phyloP scores from a whole-genome alignment of 2,797 vertebrate genomes.

The Leptodactylus fallax region DNA sequence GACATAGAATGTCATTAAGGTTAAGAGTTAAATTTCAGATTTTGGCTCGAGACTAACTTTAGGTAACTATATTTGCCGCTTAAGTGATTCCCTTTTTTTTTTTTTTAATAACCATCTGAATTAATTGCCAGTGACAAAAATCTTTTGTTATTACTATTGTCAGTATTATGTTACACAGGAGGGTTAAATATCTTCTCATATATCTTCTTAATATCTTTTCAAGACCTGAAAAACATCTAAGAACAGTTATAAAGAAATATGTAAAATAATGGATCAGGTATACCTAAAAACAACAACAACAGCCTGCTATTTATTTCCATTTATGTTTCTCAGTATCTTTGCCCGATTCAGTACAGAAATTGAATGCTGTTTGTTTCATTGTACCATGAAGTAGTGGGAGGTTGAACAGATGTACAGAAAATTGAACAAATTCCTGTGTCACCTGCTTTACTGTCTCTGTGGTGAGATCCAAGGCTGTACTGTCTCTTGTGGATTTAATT shows the following conservation, averaged over 20 bases:
- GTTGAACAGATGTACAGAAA: constrained; percentile 61
- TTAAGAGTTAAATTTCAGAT: background rate
- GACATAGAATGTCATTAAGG: too few relatives aligned
- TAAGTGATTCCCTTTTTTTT: background rate
- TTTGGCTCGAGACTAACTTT: background rate
- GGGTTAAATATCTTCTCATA: background rate
- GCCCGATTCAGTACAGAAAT: constrained; percentile 53
- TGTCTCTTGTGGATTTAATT: constrained; percentile 64
- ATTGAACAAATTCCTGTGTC: constrained; percentile 57
- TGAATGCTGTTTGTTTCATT: constrained; percentile 56
- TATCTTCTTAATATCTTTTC: too few relatives aligned
- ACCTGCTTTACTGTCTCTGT: constrained; percentile 57
- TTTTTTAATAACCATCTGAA: background rate
- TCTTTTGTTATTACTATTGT: background rate
- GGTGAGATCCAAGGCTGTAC: constrained; percentile 56
- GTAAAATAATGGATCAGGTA: background rate
- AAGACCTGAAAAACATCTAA: background rate
- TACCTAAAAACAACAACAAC: constrained; percentile 24
- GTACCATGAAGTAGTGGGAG: constrained; percentile 66
- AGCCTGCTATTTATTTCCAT: constrained; percentile 38
- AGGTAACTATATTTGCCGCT: background rate
- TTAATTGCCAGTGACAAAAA: background rate
- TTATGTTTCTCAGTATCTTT: constrained; percentile 45
- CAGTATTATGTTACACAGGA: background rate
- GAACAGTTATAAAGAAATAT: background rate